phyloP scores from a whole-genome alignment of 2,113 vertebrate species.

The Rhipidura dahli region DNA sequence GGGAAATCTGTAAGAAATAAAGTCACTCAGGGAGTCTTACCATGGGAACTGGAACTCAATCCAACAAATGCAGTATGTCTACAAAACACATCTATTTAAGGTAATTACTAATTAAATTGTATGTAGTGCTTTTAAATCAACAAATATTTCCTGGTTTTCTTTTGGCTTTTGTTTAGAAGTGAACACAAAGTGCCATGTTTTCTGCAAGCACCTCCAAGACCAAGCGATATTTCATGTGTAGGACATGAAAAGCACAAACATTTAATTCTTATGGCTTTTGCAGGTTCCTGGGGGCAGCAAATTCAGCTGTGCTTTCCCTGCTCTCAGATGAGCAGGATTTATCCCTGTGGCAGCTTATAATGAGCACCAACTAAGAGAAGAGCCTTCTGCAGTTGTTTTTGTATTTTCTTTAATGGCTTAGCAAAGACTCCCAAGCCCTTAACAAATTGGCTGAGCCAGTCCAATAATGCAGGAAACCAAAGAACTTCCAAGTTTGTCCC shows the following conservation, averaged over 20 bases:
- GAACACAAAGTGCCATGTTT: not conserved
- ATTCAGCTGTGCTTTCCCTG: not conserved
- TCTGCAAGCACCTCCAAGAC: conserved; percentile 6
- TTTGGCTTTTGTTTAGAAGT: not conserved
- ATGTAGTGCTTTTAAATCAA: not conserved
- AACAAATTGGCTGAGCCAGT: not conserved
- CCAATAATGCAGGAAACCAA: not conserved
- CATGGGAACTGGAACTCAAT: not conserved
- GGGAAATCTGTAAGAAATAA: not conserved
- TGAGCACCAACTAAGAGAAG: not conserved
- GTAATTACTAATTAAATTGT: not conserved
- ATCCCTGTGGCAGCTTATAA: conserved; percentile 17
- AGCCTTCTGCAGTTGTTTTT: not conserved
- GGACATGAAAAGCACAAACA: not conserved
- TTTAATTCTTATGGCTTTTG: not conserved
- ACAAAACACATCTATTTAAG: not conserved
- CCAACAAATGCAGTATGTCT: not conserved
- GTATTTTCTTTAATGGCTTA: not conserved
- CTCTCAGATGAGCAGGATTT: conserved; percentile 1
- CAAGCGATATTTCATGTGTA: not conserved
- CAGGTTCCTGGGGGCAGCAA: not conserved
- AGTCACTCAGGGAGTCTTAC: not conserved
- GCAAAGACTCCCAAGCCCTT: not conserved
- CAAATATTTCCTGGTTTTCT: not conserved
- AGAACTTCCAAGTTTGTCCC: not conserved